Percentiles rank a stretch among this genome's conserved stretches.
Evolutionary conservation across 2,113 vertebrate species (phyloP).

Genomic region (Siniperca knerii): DNA sequence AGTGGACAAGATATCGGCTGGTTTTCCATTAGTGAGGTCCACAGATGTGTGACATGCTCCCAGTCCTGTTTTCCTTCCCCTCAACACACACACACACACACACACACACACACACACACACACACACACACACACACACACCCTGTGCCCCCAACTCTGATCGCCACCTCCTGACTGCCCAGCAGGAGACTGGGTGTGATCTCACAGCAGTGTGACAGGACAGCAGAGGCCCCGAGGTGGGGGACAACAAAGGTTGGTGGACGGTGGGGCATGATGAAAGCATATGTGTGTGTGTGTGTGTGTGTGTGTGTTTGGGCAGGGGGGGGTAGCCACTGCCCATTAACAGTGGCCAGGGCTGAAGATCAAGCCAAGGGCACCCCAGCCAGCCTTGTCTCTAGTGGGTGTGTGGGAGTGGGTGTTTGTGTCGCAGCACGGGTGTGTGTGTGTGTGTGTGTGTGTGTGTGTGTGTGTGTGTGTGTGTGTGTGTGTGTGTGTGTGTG

Average conservation of each 20-base stretch:
- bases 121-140: slow-evolving; percentile 58
- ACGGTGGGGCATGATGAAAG: slow-evolving; percentile 33
- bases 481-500: slow-evolving; percentile 35
- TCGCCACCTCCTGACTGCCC: slow-evolving; percentile 69
- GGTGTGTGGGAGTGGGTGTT: not conserved
- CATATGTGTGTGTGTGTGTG: slow-evolving; percentile 39
- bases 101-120: slow-evolving; percentile 56
- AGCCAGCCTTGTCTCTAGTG: slow-evolving; percentile 57
- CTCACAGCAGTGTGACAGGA: slow-evolving; percentile 71
- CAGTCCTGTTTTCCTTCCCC: slow-evolving; percentile 2
- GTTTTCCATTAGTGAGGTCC: slow-evolving; percentile 5
- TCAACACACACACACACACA: slow-evolving; percentile 54
- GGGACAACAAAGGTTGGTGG: slow-evolving; percentile 63
- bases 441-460: slow-evolving; percentile 11
- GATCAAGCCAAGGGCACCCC: slow-evolving; percentile 80
- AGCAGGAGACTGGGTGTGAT: slow-evolving; percentile 57
- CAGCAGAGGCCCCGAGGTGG: slow-evolving; percentile 66
- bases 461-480: slow-evolving; percentile 5
- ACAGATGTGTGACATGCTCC: slow-evolving; percentile 6
- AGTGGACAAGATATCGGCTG: slow-evolving; percentile 15
- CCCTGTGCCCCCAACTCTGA: slow-evolving; percentile 23
- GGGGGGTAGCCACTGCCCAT: slow-evolving; percentile 42
- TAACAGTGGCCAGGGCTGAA: slow-evolving; percentile 75
- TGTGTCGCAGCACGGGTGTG: slow-evolving; percentile 1
- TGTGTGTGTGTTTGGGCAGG: slow-evolving; percentile 30